A percentile compares a stretch with the other conserved stretches of the same genome.
phyloP scores from a whole-genome alignment of 2,113 vertebrate genomes.

The Etheostoma spectabile region DNA sequence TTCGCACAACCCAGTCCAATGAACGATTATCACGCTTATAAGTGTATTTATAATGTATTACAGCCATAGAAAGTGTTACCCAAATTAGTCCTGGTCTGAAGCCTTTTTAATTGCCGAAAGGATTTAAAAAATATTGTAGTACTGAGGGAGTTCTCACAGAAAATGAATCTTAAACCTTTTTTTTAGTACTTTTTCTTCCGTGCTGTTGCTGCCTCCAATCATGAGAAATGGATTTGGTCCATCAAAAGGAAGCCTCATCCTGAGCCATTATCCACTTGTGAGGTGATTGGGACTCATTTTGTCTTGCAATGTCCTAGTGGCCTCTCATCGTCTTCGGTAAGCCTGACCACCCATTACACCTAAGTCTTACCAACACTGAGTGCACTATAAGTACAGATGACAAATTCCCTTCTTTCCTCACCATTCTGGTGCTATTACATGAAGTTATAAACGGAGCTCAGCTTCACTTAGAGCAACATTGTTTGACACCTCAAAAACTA shows the following conservation, averaged over 20 bases:
- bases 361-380: slow-evolving; percentile 51
- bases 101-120: neutral
- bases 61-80: no score
- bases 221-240: slow-evolving; percentile 17
- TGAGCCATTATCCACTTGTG: slow-evolving; percentile 65
- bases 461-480: neutral
- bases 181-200: no score
- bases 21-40: no score
- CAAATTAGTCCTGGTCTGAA: neutral
- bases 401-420: slow-evolving; percentile 38
- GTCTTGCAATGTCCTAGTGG: slow-evolving; percentile 24
- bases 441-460: slow-evolving; percentile 15
- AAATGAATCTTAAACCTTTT: no score
- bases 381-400: slow-evolving; percentile 40
- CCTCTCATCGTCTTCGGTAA: slow-evolving; percentile 47
- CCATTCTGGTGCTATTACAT: slow-evolving; percentile 15
- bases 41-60: no score
- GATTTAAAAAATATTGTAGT: neutral
- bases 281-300: slow-evolving; percentile 59
- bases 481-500: neutral
- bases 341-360: slow-evolving; percentile 54
- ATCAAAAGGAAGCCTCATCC: slow-evolving; percentile 38
- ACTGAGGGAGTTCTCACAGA: neutral
- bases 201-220: neutral
- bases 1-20: no score